These are phyloP conservation scores for Rafetus swinhoei DNA, from an alignment of 2,113 vertebrate species.

Conservation along the genomic window DNA sequence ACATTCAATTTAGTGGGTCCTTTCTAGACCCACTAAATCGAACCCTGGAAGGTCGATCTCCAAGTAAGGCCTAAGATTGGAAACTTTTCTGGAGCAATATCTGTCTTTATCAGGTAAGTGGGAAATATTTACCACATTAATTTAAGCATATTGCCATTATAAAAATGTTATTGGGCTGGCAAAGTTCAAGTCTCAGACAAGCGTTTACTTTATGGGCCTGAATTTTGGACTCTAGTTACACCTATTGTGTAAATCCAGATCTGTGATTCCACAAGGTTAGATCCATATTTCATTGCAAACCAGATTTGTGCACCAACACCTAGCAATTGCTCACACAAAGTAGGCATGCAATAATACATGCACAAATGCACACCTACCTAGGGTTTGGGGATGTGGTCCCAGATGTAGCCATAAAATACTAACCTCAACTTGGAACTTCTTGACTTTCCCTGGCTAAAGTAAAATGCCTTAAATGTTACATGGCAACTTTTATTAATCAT, in stretches of 20 bases:
- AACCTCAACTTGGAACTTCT: background rate
- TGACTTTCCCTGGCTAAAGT: background rate
- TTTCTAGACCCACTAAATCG: no score
- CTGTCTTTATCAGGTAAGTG: background rate
- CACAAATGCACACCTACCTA: accelerated
- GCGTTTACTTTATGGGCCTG: background rate
- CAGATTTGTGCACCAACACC: background rate
- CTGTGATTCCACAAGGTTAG: background rate
- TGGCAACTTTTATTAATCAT: background rate
- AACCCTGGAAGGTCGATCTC: no score
- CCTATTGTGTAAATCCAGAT: background rate
- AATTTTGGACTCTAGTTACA: background rate
- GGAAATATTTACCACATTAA: background rate
- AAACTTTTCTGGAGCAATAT: background rate
- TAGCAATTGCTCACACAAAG: background rate
- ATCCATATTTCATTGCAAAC: background rate
- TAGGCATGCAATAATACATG: accelerated
- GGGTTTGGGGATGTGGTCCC: background rate
- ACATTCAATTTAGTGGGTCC: no score
- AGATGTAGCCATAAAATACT: background rate
- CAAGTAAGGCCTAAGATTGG: background rate
- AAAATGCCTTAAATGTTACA: background rate
- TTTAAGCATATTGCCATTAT: background rate
- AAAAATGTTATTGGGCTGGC: background rate
- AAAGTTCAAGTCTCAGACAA: background rate